Conservation (phyloP, 2,113 vertebrate genomes). For the Chaenogobius annularis region DNA sequence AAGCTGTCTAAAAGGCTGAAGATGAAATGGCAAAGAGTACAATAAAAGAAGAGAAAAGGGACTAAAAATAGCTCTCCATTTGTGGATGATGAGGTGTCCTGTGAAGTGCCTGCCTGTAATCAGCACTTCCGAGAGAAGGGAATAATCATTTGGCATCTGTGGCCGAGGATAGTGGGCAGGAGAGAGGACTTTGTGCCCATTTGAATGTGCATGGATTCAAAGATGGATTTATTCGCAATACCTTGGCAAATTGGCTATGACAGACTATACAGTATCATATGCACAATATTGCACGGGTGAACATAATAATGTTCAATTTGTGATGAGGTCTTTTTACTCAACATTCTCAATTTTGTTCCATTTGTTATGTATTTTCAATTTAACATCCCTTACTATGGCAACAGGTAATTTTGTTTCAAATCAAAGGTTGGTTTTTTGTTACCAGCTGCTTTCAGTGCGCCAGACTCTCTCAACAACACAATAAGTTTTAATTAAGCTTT, state of each 20-base stretch:
- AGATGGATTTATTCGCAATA: conserved; percentile 8
- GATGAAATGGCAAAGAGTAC: background rate
- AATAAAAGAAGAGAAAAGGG: conserved; percentile 16
- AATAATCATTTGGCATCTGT: conserved; percentile 40
- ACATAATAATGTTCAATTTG: too few relatives aligned
- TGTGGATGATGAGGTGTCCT: conserved; percentile 44
- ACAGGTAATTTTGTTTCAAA: background rate
- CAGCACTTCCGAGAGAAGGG: conserved; percentile 35
- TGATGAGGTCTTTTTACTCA: background rate
- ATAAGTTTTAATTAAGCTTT: background rate
- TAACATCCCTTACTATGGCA: background rate
- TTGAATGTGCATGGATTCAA: conserved; percentile 18
- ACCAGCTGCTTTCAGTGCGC: background rate
- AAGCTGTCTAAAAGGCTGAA: conserved; percentile 6
- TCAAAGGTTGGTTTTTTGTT: background rate
- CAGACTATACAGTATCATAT: background rate
- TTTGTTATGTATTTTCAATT: background rate
- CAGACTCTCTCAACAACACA: background rate
- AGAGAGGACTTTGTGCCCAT: conserved; percentile 20
- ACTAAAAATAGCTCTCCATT: conserved; percentile 47
- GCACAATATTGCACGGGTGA: too few relatives aligned
- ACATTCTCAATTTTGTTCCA: background rate
- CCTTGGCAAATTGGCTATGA: background rate
- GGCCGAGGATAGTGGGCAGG: conserved; percentile 18
- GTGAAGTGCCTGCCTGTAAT: conserved; percentile 53